A percentile compares a stretch with the other conserved stretches of the same genome.
phyloP scores from a whole-genome alignment of 2,797 vertebrate genomes.

The Phalanger gymnotis region DNA sequence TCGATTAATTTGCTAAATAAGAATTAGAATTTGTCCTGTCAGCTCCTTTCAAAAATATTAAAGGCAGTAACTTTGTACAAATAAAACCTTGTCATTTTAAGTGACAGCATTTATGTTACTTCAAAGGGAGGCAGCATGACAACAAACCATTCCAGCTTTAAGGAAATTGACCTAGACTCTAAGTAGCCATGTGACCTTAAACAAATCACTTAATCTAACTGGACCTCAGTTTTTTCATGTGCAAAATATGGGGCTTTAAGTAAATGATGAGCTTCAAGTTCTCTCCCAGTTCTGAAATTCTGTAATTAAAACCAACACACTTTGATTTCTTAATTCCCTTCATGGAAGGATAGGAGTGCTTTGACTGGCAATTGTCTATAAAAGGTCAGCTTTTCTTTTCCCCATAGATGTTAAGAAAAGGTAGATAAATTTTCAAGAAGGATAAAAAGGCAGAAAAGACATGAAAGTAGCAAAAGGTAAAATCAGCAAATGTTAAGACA shows the following conservation, averaged over 20 bases:
- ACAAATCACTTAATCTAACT: neutral
- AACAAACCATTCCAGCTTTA: neutral
- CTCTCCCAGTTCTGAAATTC: neutral
- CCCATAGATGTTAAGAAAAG: neutral
- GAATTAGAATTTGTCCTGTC: neutral
- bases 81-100: neutral
- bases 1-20: neutral
- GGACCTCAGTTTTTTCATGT: neutral
- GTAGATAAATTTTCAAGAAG: neutral
- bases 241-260: neutral
- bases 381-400: neutral
- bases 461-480: neutral
- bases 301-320: neutral
- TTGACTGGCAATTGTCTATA: neutral
- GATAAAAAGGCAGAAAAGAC: neutral
- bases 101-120: neutral
- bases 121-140: neutral
- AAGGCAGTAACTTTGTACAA: neutral
- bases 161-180: neutral
- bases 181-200: neutral
- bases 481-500: neutral
- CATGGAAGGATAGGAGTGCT: neutral
- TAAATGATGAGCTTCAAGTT: neutral
- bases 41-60: neutral
- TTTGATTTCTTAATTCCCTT: neutral